A percentile compares a stretch with the other conserved stretches of the same genome.
These are phyloP conservation scores for Camponotus pennsylvanicus DNA, from an alignment of 1,140 invertebrate species.

Conservation along the genomic window DNA sequence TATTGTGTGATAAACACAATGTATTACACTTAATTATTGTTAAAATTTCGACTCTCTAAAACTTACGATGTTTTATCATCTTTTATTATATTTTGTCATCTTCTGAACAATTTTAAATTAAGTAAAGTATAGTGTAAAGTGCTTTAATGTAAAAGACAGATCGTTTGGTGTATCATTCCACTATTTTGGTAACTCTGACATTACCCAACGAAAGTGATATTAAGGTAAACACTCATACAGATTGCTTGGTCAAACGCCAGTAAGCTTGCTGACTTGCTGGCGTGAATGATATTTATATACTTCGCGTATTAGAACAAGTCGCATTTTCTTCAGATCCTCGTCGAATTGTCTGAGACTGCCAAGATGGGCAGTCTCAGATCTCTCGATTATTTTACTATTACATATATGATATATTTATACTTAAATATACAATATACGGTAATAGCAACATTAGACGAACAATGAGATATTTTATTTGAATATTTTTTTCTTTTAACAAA, in stretches of 20 bases:
- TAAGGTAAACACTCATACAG: constrained; percentile 60
- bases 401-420: constrained; percentile 1
- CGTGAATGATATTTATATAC: constrained; percentile 54
- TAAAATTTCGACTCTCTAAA: background rate
- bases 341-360: constrained; percentile 35
- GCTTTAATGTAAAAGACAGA: background rate
- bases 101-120: background rate
- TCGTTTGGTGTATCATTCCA: background rate
- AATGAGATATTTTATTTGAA: constrained; percentile 3
- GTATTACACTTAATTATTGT: background rate
- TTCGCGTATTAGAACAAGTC: constrained; percentile 38
- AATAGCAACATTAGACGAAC: background rate
- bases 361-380: constrained; percentile 8
- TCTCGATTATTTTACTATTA: constrained; percentile 19
- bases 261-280: constrained; percentile 54
- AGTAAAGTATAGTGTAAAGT: background rate
- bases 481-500: background rate
- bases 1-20: background rate
- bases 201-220: constrained; percentile 46
- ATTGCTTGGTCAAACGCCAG: constrained; percentile 77
- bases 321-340: constrained; percentile 38
- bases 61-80: background rate
- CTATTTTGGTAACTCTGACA: constrained; percentile 33
- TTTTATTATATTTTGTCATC: background rate
- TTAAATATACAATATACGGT: background rate